Evolutionary conservation across 2,113 vertebrate genomes (phyloP).

Genomic region (Sander vitreus): DNA sequence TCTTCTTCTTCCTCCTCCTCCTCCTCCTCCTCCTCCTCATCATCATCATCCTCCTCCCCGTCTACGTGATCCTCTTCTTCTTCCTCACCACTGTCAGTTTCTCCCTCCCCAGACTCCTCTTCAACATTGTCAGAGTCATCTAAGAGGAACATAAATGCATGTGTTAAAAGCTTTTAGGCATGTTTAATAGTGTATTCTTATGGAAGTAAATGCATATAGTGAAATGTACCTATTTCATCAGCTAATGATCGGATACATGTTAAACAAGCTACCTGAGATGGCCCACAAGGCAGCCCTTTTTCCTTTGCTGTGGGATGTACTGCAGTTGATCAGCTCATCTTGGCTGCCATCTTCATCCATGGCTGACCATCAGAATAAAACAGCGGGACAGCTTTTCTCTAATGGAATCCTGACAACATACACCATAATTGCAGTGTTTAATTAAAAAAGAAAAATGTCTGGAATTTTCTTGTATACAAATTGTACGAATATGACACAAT

Average conservation of each 20-base stretch:
- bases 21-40: slow-evolving; percentile 78
- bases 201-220: background rate
- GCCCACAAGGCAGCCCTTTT: slow-evolving; percentile 70
- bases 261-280: slow-evolving; percentile 84
- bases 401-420: background rate
- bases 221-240: background rate
- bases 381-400: slow-evolving; percentile 1
- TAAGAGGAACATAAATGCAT: slow-evolving; percentile 24
- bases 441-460: background rate
- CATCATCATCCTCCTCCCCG: slow-evolving; percentile 67
- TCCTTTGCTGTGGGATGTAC: slow-evolving; percentile 79
- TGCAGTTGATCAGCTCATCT: slow-evolving; percentile 89
- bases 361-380: slow-evolving; percentile 83
- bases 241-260: background rate
- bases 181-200: background rate
- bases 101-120: slow-evolving; percentile 79
- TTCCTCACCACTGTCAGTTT: slow-evolving; percentile 80
- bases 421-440: background rate
- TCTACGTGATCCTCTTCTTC: slow-evolving; percentile 70
- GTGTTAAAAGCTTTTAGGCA: background rate
- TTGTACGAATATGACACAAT: background rate
- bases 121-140: slow-evolving; percentile 86
- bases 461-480: background rate
- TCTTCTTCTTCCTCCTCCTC: slow-evolving; percentile 82
- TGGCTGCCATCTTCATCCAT: slow-evolving; percentile 96